Percentiles rank a stretch among this genome's conserved stretches.
Conservation (phyloP, 2,888 invertebrate genomes). For the Oithona nana region DNA sequence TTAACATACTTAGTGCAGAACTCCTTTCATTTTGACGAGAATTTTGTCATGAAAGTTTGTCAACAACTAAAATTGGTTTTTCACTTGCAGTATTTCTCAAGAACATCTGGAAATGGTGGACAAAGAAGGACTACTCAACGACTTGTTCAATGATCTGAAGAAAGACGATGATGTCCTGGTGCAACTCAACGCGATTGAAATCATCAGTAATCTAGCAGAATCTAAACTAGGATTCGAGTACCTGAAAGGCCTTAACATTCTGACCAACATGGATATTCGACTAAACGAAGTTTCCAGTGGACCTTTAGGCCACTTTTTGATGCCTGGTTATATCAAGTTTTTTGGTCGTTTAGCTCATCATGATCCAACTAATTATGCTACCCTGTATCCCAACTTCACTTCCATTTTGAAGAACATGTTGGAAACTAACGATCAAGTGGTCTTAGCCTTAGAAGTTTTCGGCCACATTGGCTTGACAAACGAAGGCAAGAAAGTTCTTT, state of each 20-base stretch:
- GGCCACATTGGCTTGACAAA: not conserved
- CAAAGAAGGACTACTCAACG: not conserved
- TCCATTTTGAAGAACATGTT: not conserved
- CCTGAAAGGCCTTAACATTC: not conserved
- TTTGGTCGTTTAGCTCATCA: not conserved
- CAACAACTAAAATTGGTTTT: too few species aligned
- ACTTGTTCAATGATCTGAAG: not conserved
- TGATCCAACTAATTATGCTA: not conserved
- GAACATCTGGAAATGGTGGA: not conserved
- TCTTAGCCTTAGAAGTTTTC: not conserved
- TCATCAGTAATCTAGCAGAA: not conserved
- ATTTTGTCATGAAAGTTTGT: too few species aligned
- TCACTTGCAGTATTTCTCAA: not conserved
- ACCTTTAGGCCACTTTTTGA: not conserved
- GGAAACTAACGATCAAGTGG: not conserved
- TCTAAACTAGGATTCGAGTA: not conserved
- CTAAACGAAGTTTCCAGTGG: not conserved
- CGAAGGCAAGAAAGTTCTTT: not conserved
- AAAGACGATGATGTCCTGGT: not conserved
- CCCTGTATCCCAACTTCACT: not conserved
- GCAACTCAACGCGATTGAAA: not conserved
- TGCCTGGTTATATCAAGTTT: not conserved
- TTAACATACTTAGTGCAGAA: too few species aligned
- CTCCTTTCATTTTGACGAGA: too few species aligned
- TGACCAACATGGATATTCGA: not conserved